Conservation (phyloP, 2,797 vertebrate genomes). For the Sebastes vulpes region DNA sequence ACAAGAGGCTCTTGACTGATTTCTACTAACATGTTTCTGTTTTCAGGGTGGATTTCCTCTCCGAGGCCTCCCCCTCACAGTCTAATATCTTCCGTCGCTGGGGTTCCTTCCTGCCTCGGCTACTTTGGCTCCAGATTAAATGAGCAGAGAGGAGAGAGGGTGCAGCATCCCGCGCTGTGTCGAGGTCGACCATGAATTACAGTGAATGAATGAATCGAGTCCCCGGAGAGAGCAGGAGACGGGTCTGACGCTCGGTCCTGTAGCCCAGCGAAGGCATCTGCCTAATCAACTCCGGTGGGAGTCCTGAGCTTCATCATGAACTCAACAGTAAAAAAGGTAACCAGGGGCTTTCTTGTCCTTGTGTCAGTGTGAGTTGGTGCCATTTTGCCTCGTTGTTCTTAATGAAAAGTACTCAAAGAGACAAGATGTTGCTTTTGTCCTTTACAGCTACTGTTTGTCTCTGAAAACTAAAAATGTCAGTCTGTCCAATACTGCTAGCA, state of each 20-base stretch:
- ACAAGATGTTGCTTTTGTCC: conserved; percentile 12
- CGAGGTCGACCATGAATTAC: conserved; percentile 56
- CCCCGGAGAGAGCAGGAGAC: conserved; percentile 68
- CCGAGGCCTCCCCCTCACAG: not conserved
- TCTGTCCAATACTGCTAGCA: not conserved
- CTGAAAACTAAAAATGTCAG: not conserved
- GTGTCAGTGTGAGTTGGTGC: conserved; percentile 61
- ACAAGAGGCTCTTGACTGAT: not conserved
- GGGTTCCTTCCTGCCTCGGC: conserved; percentile 69
- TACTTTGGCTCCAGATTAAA: conserved; percentile 57
- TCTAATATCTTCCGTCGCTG: conserved; percentile 63
- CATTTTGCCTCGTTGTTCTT: conserved; percentile 58
- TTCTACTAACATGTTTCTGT: not conserved
- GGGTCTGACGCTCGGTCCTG: conserved; percentile 54
- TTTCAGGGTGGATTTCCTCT: conserved; percentile 30
- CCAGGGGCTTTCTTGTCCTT: conserved; percentile 63
- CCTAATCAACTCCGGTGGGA: conserved; percentile 82
- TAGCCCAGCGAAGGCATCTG: conserved; percentile 72
- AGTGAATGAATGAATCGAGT: conserved; percentile 58
- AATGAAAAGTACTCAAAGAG: conserved; percentile 67
- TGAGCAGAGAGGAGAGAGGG: conserved; percentile 24
- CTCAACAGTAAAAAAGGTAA: conserved; percentile 68
- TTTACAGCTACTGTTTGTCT: conserved; percentile 7
- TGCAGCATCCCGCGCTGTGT: conserved; percentile 37
- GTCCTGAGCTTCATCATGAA: conserved; percentile 70